phyloP scores from a whole-genome alignment of 1,140 invertebrate species.

The Calliphora vicina region DNA sequence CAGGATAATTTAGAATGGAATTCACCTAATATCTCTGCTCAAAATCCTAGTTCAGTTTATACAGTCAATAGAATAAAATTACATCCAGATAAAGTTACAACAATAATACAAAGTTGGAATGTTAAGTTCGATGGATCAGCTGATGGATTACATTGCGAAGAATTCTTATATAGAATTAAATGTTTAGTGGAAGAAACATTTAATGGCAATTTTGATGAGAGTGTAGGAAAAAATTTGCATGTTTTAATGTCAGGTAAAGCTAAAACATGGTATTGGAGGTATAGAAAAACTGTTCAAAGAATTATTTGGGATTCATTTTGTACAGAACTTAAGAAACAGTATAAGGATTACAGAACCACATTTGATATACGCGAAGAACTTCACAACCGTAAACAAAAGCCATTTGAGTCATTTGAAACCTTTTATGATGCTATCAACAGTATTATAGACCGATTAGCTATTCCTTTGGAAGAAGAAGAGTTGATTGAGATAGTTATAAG shows the following conservation, averaged over 20 bases:
- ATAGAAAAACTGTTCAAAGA: neutral
- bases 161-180: neutral
- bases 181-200: neutral
- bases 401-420: neutral
- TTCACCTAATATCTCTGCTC: too few species aligned
- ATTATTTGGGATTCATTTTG: neutral
- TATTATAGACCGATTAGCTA: neutral
- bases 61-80: too few species aligned
- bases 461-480: neutral
- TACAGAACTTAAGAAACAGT: neutral
- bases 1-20: too few species aligned
- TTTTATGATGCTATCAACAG: neutral
- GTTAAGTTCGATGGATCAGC: neutral
- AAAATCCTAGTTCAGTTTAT: too few species aligned
- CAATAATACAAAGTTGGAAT: neutral
- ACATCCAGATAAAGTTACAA: neutral
- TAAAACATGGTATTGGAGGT: slow-evolving; percentile 1
- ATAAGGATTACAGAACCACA: neutral
- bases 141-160: neutral
- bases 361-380: neutral
- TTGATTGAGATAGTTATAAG: neutral
- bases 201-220: neutral
- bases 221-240: neutral
- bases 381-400: neutral
- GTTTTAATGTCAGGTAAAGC: neutral